These are phyloP conservation scores for Nerophis lumbriciformis DNA, from an alignment of 2,113 vertebrate genomes.

Conservation along the genomic window DNA sequence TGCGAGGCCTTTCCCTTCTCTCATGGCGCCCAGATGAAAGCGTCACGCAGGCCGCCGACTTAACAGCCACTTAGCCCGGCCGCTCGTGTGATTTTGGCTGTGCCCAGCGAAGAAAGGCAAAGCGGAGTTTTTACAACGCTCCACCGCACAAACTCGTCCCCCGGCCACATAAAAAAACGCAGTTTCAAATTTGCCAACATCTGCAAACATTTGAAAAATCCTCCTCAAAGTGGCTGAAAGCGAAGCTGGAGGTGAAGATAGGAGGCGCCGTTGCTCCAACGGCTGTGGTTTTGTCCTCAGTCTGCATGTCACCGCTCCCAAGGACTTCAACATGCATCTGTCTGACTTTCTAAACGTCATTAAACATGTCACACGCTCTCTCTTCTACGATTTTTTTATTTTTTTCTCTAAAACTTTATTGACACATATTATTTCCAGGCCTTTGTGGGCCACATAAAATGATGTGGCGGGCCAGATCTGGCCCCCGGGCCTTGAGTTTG, in stretches of 20 bases:
- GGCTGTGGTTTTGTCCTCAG: conserved; percentile 42
- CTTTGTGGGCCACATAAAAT: no score
- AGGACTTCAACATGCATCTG: conserved; percentile 31
- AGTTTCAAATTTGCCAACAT: conserved; percentile 72
- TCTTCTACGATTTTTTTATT: no score
- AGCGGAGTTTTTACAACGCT: conserved; percentile 65
- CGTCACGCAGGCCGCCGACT: conserved; percentile 57
- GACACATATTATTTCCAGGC: no score
- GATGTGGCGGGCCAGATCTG: no score
- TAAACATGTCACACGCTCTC: no score
- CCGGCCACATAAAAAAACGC: conserved; percentile 69
- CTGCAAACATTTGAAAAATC: conserved; percentile 78
- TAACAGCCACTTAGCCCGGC: conserved; percentile 67
- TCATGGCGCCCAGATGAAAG: conserved; percentile 64
- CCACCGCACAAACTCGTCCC: conserved; percentile 61
- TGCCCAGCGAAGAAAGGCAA: conserved; percentile 55
- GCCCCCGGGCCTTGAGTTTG: no score
- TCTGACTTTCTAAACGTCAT: no score
- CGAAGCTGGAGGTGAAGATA: conserved; percentile 43
- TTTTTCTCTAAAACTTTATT: no score
- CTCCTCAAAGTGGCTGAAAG: conserved; percentile 63
- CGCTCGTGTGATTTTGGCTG: conserved; percentile 57
- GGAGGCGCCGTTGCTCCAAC: conserved; percentile 43
- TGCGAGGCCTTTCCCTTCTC: conserved; percentile 67
- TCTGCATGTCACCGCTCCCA: conserved; percentile 32